Evolutionary conservation across 1,140 invertebrate species (phyloP).

Genomic region (Bactericera cockerelli): DNA sequence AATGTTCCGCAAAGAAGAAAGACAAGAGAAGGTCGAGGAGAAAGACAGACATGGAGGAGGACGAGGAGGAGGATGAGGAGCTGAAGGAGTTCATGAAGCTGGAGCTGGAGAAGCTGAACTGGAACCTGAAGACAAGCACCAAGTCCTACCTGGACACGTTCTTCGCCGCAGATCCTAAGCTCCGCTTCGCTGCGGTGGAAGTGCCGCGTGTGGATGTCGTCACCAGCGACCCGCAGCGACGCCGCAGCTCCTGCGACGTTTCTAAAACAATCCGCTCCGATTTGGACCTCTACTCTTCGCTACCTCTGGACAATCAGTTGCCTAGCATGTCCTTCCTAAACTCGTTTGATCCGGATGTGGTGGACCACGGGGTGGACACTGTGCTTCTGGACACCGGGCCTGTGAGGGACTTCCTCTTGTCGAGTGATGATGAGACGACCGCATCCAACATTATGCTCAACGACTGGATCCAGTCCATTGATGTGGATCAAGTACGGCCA

Average conservation of each 20-base stretch:
- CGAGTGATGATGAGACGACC: too few relatives aligned
- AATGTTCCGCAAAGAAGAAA: background rate
- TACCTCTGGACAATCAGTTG: too few relatives aligned
- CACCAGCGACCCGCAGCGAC: background rate
- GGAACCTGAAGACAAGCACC: background rate
- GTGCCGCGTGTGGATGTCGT: background rate
- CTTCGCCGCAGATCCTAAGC: background rate
- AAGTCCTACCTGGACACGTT: conserved; percentile 1
- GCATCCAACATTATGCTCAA: background rate
- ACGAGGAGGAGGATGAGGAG: background rate
- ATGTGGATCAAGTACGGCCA: too few relatives aligned
- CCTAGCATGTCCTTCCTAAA: too few relatives aligned
- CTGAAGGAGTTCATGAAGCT: background rate
- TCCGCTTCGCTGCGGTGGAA: background rate
- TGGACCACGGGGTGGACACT: too few relatives aligned
- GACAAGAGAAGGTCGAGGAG: background rate
- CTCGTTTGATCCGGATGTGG: too few relatives aligned
- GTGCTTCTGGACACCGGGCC: too few relatives aligned
- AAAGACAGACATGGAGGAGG: background rate
- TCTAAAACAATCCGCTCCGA: background rate
- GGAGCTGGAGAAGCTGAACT: background rate
- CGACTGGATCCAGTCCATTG: background rate
- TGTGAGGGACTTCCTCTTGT: too few relatives aligned
- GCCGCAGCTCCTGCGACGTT: background rate
- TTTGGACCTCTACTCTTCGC: background rate